Percentiles rank a stretch among this genome's conserved stretches.
These are phyloP conservation scores for Rhopalosiphum nymphaeae DNA, from an alignment of 2,888 invertebrate genomes.

Conservation along the genomic window DNA sequence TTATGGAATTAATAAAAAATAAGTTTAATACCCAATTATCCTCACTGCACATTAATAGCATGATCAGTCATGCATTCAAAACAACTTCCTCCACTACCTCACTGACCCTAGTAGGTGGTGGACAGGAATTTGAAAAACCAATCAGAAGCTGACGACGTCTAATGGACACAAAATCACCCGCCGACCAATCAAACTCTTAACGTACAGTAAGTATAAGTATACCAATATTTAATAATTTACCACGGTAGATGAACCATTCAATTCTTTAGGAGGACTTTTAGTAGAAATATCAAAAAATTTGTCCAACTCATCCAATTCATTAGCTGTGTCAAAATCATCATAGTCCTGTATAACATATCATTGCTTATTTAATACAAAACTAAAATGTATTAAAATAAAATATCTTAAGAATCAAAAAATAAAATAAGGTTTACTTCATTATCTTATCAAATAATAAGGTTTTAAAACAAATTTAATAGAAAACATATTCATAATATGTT, in stretches of 20 bases:
- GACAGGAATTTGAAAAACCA: no score
- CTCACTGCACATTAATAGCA: no score
- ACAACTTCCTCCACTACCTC: no score
- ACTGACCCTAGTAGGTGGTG: no score
- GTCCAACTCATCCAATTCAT: conserved; percentile 91
- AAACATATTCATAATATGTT: not conserved
- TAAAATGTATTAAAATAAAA: conserved; percentile 6
- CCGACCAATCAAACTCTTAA: no score
- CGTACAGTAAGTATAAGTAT: no score
- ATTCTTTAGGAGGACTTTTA: conserved; percentile 47
- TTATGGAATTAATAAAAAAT: not conserved
- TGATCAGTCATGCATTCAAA: no score
- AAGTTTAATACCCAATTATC: not conserved
- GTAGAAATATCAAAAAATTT: conserved; percentile 82
- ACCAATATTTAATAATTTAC: conserved; percentile 27
- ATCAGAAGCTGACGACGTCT: no score
- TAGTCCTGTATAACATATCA: conserved; percentile 80
- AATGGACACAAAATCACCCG: no score
- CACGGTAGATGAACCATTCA: conserved; percentile 42
- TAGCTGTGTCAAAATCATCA: conserved; percentile 90
- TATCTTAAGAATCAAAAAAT: not conserved
- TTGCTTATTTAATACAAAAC: conserved; percentile 34
- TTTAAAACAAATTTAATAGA: not conserved
- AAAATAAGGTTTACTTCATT: not conserved
- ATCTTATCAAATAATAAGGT: not conserved